A percentile compares a stretch with the other conserved stretches of the same genome.
Conservation (phyloP, 2,797 vertebrate species). For the Anisognathus igniventris region DNA sequence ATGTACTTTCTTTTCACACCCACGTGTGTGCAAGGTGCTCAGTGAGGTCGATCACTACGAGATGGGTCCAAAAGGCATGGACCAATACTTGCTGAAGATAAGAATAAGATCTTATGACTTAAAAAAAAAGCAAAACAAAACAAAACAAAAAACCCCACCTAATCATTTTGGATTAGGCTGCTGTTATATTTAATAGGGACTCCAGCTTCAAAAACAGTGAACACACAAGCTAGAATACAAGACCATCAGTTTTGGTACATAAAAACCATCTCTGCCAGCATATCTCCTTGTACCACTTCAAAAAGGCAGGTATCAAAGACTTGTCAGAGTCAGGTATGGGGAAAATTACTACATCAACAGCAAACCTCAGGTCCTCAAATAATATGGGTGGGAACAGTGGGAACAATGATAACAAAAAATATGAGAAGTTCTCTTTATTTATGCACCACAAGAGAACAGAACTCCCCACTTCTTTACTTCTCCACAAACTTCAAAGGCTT, state of each 20-base stretch:
- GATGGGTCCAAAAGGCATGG: not conserved
- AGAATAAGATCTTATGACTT: not conserved
- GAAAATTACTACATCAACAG: not conserved
- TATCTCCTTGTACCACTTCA: not conserved
- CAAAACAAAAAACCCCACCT: accelerated
- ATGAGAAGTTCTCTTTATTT: not conserved
- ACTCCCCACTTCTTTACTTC: not conserved
- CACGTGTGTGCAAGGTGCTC: accelerated
- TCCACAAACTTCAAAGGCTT: not conserved
- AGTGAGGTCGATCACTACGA: not conserved
- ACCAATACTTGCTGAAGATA: not conserved
- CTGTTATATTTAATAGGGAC: not conserved
- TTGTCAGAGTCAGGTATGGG: not conserved
- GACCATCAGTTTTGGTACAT: not conserved
- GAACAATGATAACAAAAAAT: not conserved
- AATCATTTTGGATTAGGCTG: accelerated
- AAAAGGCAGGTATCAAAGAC: not conserved
- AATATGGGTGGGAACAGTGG: not conserved
- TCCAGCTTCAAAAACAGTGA: not conserved
- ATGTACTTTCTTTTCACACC: not conserved
- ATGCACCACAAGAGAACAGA: not conserved
- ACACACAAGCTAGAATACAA: not conserved
- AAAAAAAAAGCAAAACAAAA: not conserved
- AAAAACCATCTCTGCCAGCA: not conserved
- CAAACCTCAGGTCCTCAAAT: not conserved